Evolutionary conservation across 2,797 vertebrate genomes (phyloP), one percentile per base, ranked within the genome.

Genomic region (Thalassophryne amazonica): DNA sequence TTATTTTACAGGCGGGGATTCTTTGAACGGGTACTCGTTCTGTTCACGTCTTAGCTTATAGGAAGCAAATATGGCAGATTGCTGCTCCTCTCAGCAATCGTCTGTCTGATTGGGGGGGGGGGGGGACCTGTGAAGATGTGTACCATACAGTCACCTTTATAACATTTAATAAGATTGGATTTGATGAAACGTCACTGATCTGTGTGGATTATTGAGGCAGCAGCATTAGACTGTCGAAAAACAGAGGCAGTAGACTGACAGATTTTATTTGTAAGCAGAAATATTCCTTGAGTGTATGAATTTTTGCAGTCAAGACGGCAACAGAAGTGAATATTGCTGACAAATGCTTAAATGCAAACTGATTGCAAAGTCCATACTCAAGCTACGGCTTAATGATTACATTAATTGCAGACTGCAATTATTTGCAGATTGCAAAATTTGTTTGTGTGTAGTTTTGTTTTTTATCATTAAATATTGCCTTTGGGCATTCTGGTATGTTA

Each of bases 1-100:
- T 39, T 55, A 60, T 63, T 77, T 73, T 60, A 46, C 25, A 34
- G 33, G 34, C 25, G 34, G 38, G 15, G 53, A 73, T 60, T 39
- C 22, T 56, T 49, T 36, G 6, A 55, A 16, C 13, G 18, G 49
- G 38, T 19, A 30, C 29, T 15, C 10, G 21, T 58, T 7, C 38
- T 20, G 30, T 38, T 52, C 27, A 18, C 31, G 23, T 18, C 16
- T 37, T 20, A 3, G 42, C 38, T 69, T 57, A 45, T 0, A 40
- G 30, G 3, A 12, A 12, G 22, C 4, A n/a, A 20, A 19, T 46
- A 37, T 64, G 36, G 40, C 4, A 11, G 33, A 14, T 23, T 4
- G 9, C 29, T 32, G 16, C 33, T 25, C 29, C 2, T 0, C 50
- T 6, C 12, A 38, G 54, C 53, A 45, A 46, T 39, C 16, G 6